phyloP scores from a whole-genome alignment of 2,888 invertebrate genomes.

The Rhamnusium bicolor region DNA sequence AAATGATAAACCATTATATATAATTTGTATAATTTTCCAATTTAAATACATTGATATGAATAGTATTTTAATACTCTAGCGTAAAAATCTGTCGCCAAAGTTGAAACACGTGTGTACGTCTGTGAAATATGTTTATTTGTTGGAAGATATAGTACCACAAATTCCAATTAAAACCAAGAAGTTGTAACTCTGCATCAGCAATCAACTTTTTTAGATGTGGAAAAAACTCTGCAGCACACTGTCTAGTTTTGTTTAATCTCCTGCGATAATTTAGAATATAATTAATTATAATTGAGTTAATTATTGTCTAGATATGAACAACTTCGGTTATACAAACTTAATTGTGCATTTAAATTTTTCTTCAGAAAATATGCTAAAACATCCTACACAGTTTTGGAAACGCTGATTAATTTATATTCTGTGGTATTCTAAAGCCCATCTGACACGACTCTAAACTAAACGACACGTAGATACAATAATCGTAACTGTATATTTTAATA shows the following conservation, averaged over 20 bases:
- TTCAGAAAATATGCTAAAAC: too few species aligned
- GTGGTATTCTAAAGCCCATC: background rate
- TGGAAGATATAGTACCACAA: too few species aligned
- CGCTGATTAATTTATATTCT: background rate
- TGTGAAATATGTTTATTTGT: too few species aligned
- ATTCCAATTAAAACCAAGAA: background rate
- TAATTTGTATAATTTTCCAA: constrained; percentile 25
- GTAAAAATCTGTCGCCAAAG: background rate
- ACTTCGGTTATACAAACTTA: too few species aligned
- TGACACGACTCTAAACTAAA: background rate
- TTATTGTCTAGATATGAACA: too few species aligned
- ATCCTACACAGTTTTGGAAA: constrained; percentile 2
- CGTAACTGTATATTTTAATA: constrained; percentile 15
- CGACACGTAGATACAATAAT: constrained; percentile 11
- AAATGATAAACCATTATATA: constrained; percentile 3
- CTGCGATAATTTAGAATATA: too few species aligned
- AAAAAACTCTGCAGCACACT: too few species aligned
- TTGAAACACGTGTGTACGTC: background rate
- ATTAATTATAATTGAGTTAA: too few species aligned
- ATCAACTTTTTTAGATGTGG: too few species aligned
- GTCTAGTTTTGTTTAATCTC: too few species aligned
- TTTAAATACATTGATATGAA: constrained; percentile 6
- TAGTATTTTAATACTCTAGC: constrained; percentile 2
- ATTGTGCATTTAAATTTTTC: too few species aligned
- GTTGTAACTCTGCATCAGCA: too few species aligned